These are phyloP conservation scores for Epinephelus awoara DNA, from an alignment of 2,797 vertebrate species.

Conservation along the genomic window DNA sequence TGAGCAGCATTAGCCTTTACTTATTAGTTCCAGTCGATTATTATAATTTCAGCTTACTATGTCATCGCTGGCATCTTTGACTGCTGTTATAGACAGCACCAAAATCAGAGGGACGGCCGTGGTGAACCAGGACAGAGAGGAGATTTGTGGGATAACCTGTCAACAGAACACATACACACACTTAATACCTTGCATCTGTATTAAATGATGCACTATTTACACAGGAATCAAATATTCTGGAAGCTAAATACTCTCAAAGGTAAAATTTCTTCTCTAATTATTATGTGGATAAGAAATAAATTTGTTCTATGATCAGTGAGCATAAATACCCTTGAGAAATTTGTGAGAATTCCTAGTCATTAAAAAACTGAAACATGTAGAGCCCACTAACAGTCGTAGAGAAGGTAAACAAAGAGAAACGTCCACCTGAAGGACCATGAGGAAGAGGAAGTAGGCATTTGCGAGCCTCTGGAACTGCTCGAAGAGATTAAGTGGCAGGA, in stretches of 20 bases:
- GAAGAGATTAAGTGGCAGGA: slow-evolving; percentile 95
- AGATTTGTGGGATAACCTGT: slow-evolving; percentile 93
- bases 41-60: slow-evolving; percentile 81
- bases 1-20: not conserved
- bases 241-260: not conserved
- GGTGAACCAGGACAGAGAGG: slow-evolving; percentile 95
- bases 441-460: slow-evolving; percentile 91
- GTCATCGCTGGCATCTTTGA: slow-evolving; percentile 94
- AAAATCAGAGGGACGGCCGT: slow-evolving; percentile 91
- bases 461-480: slow-evolving; percentile 95
- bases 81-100: slow-evolving; percentile 91
- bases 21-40: not conserved
- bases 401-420: not conserved
- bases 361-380: not conserved
- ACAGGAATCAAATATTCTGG: not conserved
- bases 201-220: not conserved
- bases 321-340: not conserved
- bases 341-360: too few relatives aligned
- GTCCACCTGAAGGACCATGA: slow-evolving; percentile 88
- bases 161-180: slow-evolving; percentile 47
- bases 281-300: not conserved
- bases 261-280: not conserved
- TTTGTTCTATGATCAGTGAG: not conserved
- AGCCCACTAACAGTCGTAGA: not conserved
- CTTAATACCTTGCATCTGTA: not conserved